Evolutionary conservation across 2,113 vertebrate genomes (phyloP).

Genomic region (Callopanchax toddi): DNA sequence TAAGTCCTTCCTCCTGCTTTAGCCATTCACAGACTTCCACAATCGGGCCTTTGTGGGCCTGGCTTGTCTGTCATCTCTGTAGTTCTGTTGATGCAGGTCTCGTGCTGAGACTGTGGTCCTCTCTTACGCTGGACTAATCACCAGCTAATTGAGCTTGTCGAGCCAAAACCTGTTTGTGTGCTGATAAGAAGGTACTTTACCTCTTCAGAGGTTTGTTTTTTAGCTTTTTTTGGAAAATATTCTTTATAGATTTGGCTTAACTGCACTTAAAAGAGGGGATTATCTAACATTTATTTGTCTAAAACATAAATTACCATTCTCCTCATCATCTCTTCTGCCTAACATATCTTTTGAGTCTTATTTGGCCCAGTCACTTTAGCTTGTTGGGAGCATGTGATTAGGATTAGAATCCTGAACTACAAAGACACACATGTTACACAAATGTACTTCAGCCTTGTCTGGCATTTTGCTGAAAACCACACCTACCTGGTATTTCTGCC

Average conservation of each 20-base stretch:
- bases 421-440: conserved; percentile 16
- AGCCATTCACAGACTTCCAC: conserved; percentile 59
- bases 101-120: conserved; percentile 64
- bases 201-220: conserved; percentile 35
- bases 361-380: conserved; percentile 16
- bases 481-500: conserved; percentile 31
- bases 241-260: conserved; percentile 17
- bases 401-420: conserved; percentile 10
- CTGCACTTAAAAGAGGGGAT: background rate
- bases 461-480: conserved; percentile 9
- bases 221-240: conserved; percentile 10
- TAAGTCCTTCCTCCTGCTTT: conserved; percentile 48
- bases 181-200: conserved; percentile 81
- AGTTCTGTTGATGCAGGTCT: conserved; percentile 76
- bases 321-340: background rate
- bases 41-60: conserved; percentile 73
- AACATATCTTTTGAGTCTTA: conserved; percentile 22
- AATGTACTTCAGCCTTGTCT: conserved; percentile 2
- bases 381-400: conserved; percentile 20
- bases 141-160: conserved; percentile 81
- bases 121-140: conserved; percentile 67
- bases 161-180: conserved; percentile 72
- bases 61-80: conserved; percentile 73
- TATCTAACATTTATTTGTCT: background rate
- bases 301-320: too few relatives aligned